Percentiles rank a stretch among this genome's conserved stretches.
Conservation (phyloP, 2,888 invertebrate species). For the Lysandra bellargus region DNA sequence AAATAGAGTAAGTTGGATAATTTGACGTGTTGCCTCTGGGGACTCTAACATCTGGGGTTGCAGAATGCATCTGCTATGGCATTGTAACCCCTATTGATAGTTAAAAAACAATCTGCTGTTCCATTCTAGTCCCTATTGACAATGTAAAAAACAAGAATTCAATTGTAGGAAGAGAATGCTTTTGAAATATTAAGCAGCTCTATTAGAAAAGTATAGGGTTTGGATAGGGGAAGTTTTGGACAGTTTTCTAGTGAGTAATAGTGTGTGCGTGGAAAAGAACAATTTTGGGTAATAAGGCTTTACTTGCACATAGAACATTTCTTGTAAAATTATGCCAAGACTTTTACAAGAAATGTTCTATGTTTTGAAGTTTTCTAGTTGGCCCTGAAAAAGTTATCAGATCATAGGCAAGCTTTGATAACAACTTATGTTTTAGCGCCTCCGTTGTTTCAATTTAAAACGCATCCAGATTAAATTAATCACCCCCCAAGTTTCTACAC, state of each 20-base stretch:
- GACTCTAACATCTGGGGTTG: conserved; percentile 58
- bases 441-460: too few species aligned
- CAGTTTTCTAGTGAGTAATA: background rate
- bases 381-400: too few species aligned
- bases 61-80: conserved; percentile 38
- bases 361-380: too few species aligned
- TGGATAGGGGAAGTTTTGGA: background rate
- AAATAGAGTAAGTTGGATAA: conserved; percentile 72
- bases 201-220: conserved; percentile 28
- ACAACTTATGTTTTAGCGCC: too few species aligned
- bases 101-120: background rate
- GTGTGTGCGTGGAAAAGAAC: background rate
- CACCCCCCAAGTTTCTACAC: too few species aligned
- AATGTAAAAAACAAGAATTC: conserved; percentile 47
- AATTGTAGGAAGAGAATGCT: conserved; percentile 54
- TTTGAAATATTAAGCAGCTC: conserved; percentile 56
- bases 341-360: too few species aligned
- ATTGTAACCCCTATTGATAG: background rate
- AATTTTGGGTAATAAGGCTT: background rate
- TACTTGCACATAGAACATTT: too few species aligned
- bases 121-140: background rate
- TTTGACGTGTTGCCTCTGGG: conserved; percentile 59
- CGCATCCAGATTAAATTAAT: too few species aligned
- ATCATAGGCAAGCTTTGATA: too few species aligned
- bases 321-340: too few species aligned